Base-by-base conservation (phyloP, 2,113 vertebrate genomes). In the Tyrannus savana region DNA sequence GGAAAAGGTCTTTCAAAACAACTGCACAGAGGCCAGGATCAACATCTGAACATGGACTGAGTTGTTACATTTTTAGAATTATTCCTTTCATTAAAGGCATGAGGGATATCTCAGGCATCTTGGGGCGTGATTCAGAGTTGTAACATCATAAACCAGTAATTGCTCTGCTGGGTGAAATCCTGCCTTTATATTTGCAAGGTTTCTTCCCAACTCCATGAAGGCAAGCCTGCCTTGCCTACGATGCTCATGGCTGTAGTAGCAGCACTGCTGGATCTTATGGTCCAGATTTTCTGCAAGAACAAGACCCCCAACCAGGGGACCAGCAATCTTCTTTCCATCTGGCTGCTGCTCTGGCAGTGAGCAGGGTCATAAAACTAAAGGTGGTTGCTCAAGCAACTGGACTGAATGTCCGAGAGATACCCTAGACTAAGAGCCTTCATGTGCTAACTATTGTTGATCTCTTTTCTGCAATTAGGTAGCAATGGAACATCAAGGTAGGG, bases 41-140 rank as follows among this genome's bases (percentile, higher is more conserved):
- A 97, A 97, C 96, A 98, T 81, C 47, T 79, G 80, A 97, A 98
- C 96, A 98, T 30, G 7, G 91, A 68, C 39, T 66, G 93, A 84
- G 93, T 78, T 98, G 96, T 97, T 97, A 87, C 87, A 83, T 90
- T 84, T 90, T 97, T 84, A 98, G 94, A 98, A 97, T 97, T 97
- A 97, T 96, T 91, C 91, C 97, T 97, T 98, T 98, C 97, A 97
- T 97, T 96, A 95, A 92, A 96, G 68, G 78, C 81, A 95, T 94
- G 93, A 97, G 56, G 92, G 87, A 39, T 91, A 86, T 93, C 83
- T 96, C 42, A 10, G 69, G 87, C 89, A 96, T 96, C 84, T 35
- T 72, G 84, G 55, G 84, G 75, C 52, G 80, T 90, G 66, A 76
- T 81, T 94, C 95, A 62, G 78, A 87, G 68, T 13, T 80, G 87